Percentiles rank a stretch among this genome's conserved stretches.
Evolutionary conservation across 2,797 vertebrate genomes (phyloP).

Genomic region (Gastrophryne carolinensis): DNA sequence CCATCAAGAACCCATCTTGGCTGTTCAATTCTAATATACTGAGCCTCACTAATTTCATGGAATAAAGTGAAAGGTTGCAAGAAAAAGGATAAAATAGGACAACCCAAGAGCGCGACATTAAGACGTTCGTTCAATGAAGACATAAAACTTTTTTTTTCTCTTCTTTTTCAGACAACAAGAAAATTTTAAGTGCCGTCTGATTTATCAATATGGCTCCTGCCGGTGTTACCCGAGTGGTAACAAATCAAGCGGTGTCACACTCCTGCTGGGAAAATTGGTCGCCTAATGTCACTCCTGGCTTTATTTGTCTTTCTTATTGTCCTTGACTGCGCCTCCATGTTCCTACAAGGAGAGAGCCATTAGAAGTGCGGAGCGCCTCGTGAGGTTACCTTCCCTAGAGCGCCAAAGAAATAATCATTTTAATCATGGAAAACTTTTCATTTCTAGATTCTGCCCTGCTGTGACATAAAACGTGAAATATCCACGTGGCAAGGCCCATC

Average conservation of each 20-base stretch:
- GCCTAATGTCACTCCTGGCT: slow-evolving; percentile 58
- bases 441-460: slow-evolving; percentile 65
- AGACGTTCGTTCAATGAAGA: not conserved
- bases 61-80: not conserved
- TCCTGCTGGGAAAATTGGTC: slow-evolving; percentile 55
- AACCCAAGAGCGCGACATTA: not conserved
- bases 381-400: slow-evolving; percentile 62
- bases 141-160: not conserved
- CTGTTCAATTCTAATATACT: not conserved
- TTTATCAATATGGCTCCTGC: slow-evolving; percentile 28
- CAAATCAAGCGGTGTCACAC: slow-evolving; percentile 39
- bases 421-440: slow-evolving; percentile 65
- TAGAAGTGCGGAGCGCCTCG: slow-evolving; percentile 58
- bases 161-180: not conserved
- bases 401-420: slow-evolving; percentile 63
- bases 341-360: slow-evolving; percentile 64
- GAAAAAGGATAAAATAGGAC: not conserved
- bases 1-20: no score
- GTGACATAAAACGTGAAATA: slow-evolving; percentile 54
- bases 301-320: slow-evolving; percentile 52
- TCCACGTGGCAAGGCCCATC: slow-evolving; percentile 62
- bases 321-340: slow-evolving; percentile 61
- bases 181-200: slow-evolving; percentile 30
- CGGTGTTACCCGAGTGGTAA: not conserved
- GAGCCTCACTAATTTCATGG: not conserved